phyloP scores from a whole-genome alignment of 2,113 vertebrate genomes.

The Tetrax tetrax region DNA sequence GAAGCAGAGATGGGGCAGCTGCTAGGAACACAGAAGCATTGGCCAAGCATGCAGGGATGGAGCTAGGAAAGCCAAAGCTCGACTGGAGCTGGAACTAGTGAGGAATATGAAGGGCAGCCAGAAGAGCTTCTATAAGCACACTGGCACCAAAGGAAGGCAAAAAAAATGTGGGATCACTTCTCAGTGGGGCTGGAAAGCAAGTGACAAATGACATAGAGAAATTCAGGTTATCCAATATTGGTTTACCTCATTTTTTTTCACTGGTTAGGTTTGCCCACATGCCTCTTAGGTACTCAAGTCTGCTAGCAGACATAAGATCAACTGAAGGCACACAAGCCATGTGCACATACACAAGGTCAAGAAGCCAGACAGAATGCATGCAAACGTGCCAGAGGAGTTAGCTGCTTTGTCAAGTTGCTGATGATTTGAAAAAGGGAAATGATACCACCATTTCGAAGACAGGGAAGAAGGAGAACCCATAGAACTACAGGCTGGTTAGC shows the following conservation, averaged over 20 bases:
- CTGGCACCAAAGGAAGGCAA: background rate
- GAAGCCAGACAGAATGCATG: background rate
- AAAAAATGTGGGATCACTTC: background rate
- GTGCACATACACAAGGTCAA: background rate
- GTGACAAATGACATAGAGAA: background rate
- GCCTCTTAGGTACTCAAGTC: background rate
- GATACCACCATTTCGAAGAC: background rate
- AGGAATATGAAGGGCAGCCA: background rate
- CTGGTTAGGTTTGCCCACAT: background rate
- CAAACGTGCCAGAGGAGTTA: background rate
- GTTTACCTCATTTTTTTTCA: background rate
- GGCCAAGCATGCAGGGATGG: background rate
- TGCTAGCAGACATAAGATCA: background rate
- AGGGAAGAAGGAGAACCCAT: background rate
- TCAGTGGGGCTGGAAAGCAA: background rate
- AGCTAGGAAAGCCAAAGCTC: background rate
- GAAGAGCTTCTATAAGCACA: background rate
- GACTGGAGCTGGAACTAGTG: background rate
- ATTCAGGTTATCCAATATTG: background rate
- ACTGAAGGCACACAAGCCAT: background rate
- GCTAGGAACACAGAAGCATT: background rate
- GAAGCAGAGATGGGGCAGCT: background rate
- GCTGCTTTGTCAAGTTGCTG: background rate
- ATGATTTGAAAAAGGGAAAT: background rate
- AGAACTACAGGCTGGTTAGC: background rate